Base-by-base conservation (phyloP, 2,113 vertebrate genomes). In the Campylorhamphus procurvoides region DNA sequence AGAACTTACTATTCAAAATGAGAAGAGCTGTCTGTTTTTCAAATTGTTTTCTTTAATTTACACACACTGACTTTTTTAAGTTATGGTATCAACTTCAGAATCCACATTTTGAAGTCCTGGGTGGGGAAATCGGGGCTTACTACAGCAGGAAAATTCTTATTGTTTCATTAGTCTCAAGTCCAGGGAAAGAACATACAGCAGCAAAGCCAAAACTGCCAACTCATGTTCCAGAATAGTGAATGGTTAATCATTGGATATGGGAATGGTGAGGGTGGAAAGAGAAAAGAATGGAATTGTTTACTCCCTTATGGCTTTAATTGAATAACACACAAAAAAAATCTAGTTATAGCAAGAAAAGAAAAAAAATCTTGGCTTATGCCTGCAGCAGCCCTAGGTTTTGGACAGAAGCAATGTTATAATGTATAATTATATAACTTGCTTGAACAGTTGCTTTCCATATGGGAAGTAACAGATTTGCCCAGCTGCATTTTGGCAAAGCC, bases 401-500 rank as follows among this genome's bases (percentile, higher is more conserved):
- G 89, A 97, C 84, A 97, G 94, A 97, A 98, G 87, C 93, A 80
- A 92, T 75, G 80, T 62, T 96, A 83, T 88, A 96, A 89, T 82
- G 33, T 67, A 93, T 82, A 97, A 97, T 97, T 97, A 93, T 96
- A 90, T 96, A 96, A 95, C 92, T 97, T 94, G 92, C 88, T 97
- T 93, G 35, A 97, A 93, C 95, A 97, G 91, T 98, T 98, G 95
- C 87, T 98, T 97, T 97, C 97, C 96, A 95, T 96, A 97, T 96
- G 97, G 94, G 93, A 97, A 97, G 78, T 94, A 97, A 96, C 89
- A 96, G 92, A 96, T 90, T 98, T 95, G 82, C 94, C 96, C 93
- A 93, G 93, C 81, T 97, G 87, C 81, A 89, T 94, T 97, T 92
- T 97, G 96, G 97, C 94, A 94, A 97, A 95, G 68, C 42, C 31